A percentile compares a stretch with the other conserved stretches of the same genome.
These are phyloP conservation scores for Poecilia velifera DNA, from an alignment of 2,797 vertebrate species.

Conservation along the genomic window DNA sequence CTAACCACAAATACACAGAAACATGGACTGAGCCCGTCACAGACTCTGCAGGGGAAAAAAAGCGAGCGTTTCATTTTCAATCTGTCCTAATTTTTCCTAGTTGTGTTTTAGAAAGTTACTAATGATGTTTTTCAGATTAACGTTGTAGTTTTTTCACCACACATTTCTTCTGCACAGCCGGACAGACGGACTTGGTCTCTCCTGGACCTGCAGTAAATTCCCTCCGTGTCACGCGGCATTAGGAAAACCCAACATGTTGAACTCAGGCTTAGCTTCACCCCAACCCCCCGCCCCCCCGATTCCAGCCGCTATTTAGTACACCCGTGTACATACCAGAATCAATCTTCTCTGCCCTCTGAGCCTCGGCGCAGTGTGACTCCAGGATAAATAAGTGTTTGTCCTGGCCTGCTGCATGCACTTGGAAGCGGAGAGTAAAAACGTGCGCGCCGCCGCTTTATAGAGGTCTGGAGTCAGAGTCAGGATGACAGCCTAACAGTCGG, in stretches of 20 bases:
- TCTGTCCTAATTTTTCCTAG: conserved; percentile 9
- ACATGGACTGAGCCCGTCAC: conserved; percentile 32
- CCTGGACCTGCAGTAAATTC: conserved; percentile 57
- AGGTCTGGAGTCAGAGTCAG: conserved; percentile 62
- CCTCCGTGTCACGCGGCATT: conserved; percentile 61
- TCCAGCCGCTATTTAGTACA: conserved; percentile 62
- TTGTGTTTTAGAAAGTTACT: conserved; percentile 27
- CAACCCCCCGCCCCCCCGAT: conserved; percentile 27
- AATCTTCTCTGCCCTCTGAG: conserved; percentile 61
- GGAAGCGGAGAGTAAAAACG: conserved; percentile 38
- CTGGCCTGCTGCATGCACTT: conserved; percentile 60
- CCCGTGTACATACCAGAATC: conserved; percentile 68
- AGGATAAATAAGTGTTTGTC: conserved; percentile 76
- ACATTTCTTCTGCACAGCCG: conserved; percentile 15
- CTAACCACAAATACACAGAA: conserved; percentile 36
- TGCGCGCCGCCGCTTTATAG: conserved; percentile 61
- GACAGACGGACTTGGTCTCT: conserved; percentile 22
- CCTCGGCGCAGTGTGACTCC: conserved; percentile 66
- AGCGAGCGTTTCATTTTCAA: conserved; percentile 17
- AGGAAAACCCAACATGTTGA: conserved; percentile 67
- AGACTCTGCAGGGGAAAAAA: conserved; percentile 2
- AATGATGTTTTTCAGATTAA: conserved; percentile 26
- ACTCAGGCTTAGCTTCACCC: conserved; percentile 39
- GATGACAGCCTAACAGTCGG: conserved; percentile 68
- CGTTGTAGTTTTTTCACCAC: conserved; percentile 37